Base-by-base conservation (phyloP, 2,797 vertebrate genomes). In the Xiphophorus birchmanni region DNA sequence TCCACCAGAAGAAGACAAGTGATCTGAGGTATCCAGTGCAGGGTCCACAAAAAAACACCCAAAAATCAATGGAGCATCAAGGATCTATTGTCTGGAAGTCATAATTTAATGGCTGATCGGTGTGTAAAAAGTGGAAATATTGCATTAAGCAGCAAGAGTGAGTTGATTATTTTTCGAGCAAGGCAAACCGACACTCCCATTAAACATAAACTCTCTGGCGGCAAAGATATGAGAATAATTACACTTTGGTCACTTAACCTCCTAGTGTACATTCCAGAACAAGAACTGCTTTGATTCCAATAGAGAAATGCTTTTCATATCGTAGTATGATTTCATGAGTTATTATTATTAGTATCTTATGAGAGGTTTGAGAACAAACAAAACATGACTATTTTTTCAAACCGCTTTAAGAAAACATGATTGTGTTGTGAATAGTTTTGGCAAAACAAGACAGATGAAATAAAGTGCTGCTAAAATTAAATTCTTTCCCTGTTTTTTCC, bases 401-500 rank as follows among this genome's bases (percentile, higher is more conserved):
- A 86, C 87, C 72, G 80, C 77, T 89, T 83, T 84, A 78, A 86
- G 76, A 87, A 82, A 80, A 90, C 83, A 85, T 10, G 78, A 84
- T 94, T 91, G 95, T 89, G 95, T 94, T 94, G 94, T 90, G 95
- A 95, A 92, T 93, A 91, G 92, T 94, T 96, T 95, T 95, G 93
- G 94, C 93, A 96, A 93, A 95, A 95, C 82, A 93, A 89, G 96
- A 96, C 94, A 96, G 96, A 95, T 95, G 94, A 90, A 85, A 96
- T 99, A 99, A 99, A 99, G 98, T 99, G 98, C 98, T 90, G 93
- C 94, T 94, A 87, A 93, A 96, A 95, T 85, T 54, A 85, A 88
- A 84, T 86, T 77, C 52, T 84, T 48, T 85, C 52, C 40, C 80
- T 32, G 69, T 29, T 7, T 10, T 26, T 86, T 63, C 73, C 77